Conservation (phyloP, 2,797 vertebrate genomes). For the Antennarius maculatus region DNA sequence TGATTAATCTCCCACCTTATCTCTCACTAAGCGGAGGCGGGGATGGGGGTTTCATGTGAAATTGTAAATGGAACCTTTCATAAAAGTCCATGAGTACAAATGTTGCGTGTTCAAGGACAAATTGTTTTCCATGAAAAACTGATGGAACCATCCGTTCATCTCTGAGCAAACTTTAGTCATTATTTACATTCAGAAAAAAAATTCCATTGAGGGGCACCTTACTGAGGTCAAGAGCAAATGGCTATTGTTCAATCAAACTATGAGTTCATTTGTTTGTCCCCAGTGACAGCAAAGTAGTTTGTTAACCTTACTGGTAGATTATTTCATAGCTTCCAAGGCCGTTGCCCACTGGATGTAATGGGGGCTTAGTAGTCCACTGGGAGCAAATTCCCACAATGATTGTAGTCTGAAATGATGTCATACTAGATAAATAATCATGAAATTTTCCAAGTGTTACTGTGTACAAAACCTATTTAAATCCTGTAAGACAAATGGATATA, state of each 20-base stretch:
- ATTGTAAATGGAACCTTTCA: constrained; percentile 85
- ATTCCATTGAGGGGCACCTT: constrained; percentile 68
- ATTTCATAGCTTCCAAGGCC: constrained; percentile 82
- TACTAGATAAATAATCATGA: constrained; percentile 23
- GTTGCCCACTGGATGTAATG: constrained; percentile 60
- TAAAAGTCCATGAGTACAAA: constrained; percentile 83
- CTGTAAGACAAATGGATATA: background rate
- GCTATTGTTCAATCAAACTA: constrained; percentile 53
- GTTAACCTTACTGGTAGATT: constrained; percentile 81
- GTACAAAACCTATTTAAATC: constrained; percentile 12
- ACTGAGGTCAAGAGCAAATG: constrained; percentile 55
- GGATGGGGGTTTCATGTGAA: constrained; percentile 76
- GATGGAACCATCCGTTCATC: constrained; percentile 80
- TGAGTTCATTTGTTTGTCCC: constrained; percentile 61
- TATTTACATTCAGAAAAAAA: constrained; percentile 82
- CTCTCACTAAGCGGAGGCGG: constrained; percentile 53
- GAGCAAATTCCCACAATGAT: constrained; percentile 72
- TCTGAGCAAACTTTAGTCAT: constrained; percentile 81
- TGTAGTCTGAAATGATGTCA: constrained; percentile 65
- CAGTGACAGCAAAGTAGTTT: constrained; percentile 60
- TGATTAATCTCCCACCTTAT: constrained; percentile 80
- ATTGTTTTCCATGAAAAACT: constrained; percentile 86
- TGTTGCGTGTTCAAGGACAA: constrained; percentile 84
- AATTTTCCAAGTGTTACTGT: constrained; percentile 8
- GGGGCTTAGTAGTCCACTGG: constrained; percentile 37